Base-by-base conservation (phyloP, 2,888 invertebrate species). In the Hydroisotoma schaefferi region DNA sequence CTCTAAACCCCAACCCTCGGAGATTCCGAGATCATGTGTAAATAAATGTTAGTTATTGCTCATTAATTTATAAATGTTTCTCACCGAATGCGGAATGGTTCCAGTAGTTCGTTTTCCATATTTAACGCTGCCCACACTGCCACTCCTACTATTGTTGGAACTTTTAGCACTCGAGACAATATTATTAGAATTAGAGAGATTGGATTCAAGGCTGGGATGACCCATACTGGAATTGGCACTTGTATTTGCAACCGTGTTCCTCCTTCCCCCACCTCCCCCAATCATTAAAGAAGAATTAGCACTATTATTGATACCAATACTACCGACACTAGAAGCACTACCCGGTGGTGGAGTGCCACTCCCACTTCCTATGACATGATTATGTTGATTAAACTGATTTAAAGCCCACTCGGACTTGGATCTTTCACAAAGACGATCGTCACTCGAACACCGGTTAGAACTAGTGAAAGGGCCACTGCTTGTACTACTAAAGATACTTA, bases 371-470 rank as follows among this genome's bases (percentile, higher is more conserved):
- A 22, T 20, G 18, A 26, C 46, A 25, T 46, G 46, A 12, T 33
- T n/a, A n/a, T n/a, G n/a, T n/a, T n/a, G 52, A 6, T 59, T 53
- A 44, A 58, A 62, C 4, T 57, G 57, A 54, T 70, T 67, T 6
- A 71, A 59, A 33, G 70, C 64, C 71, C 71, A 71, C 29, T 71
- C 71, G 0, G 70, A 69, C 53, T 71, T 71, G 8, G 71, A 71
- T 47, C 67, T 62, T 55, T 70, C 69, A 38, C 65, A 59, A 23
- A 71, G 55, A 23, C 66, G 52, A 29, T 65, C 63, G 47, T 67
- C 67, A 59, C 37, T 68, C 48, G 49, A 64, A 66, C 43, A 65
- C 57, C 46, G 63, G 63, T 51, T 65, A 27, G 51, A 57, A 47
- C 60, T 60, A 29, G 48, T 20, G n/a, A n/a, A n/a, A n/a, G n/a